Conservation (phyloP, 2,888 invertebrate genomes). For the Stegophylla sp. region DNA sequence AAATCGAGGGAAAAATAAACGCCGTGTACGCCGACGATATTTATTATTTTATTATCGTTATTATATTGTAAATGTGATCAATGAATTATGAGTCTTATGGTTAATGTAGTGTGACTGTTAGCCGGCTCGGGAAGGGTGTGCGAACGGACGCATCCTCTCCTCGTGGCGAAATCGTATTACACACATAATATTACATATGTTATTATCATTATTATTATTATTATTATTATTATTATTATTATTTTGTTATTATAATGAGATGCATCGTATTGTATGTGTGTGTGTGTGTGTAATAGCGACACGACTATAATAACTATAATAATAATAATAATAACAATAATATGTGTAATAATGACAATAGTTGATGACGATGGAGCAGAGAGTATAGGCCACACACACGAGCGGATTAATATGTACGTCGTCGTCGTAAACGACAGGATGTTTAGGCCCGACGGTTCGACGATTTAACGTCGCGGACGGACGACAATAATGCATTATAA, state of each 20-base stretch:
- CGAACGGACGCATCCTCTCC: background rate
- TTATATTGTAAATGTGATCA: slow-evolving; percentile 14
- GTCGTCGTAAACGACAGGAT: slow-evolving; percentile 13
- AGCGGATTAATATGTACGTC: background rate
- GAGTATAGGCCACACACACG: too few relatives aligned
- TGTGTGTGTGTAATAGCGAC: too few relatives aligned
- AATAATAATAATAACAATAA: too few relatives aligned
- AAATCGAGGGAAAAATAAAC: slow-evolving; percentile 22
- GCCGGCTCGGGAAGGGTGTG: slow-evolving; percentile 20
- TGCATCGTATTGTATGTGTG: background rate
- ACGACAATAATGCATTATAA: background rate
- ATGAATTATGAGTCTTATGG: slow-evolving; percentile 39
- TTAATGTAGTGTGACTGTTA: slow-evolving; percentile 45
- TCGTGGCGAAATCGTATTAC: slow-evolving; percentile 2
- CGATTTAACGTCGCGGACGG: slow-evolving; percentile 7
- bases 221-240: background rate
- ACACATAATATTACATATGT: too few relatives aligned
- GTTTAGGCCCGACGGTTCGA: slow-evolving; percentile 11
- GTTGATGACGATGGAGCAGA: too few relatives aligned
- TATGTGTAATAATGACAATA: too few relatives aligned
- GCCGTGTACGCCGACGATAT: background rate
- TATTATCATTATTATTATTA: background rate
- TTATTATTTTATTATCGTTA: background rate
- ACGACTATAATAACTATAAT: too few relatives aligned
- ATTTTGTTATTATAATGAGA: background rate